Percentiles rank a stretch among this genome's conserved stretches.
These are phyloP conservation scores for Panopea generosa DNA, from an alignment of 2,888 invertebrate genomes.

Conservation along the genomic window DNA sequence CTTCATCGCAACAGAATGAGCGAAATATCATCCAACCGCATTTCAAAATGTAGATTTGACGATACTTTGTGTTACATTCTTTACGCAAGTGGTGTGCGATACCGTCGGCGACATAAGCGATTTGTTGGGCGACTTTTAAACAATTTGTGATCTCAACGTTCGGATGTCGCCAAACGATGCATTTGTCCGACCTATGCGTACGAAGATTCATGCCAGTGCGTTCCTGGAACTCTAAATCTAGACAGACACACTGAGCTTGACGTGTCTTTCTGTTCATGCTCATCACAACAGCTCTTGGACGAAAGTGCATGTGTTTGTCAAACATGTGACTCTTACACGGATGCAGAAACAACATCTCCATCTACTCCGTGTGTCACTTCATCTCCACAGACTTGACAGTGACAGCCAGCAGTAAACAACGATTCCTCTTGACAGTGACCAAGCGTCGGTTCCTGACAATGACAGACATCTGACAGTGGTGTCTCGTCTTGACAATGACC, in stretches of 20 bases:
- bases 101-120: slow-evolving; percentile 7
- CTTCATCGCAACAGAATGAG: slow-evolving; percentile 8
- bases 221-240: background rate
- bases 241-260: slow-evolving; percentile 1
- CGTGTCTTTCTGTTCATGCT: slow-evolving; percentile 22
- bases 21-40: slow-evolving; percentile 32
- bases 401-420: slow-evolving; percentile 13
- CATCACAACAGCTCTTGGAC: background rate
- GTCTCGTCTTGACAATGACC: slow-evolving; percentile 28
- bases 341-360: background rate
- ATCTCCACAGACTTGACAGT: slow-evolving; percentile 18
- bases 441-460: slow-evolving; percentile 22
- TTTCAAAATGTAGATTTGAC: slow-evolving; percentile 28
- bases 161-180: slow-evolving; percentile 11
- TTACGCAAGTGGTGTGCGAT: slow-evolving; percentile 19
- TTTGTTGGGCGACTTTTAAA: slow-evolving; percentile 11
- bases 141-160: background rate
- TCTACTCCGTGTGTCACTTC: background rate
- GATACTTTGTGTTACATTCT: slow-evolving; percentile 30
- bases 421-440: slow-evolving; percentile 25
- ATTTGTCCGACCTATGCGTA: slow-evolving; percentile 26
- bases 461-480: slow-evolving; percentile 11
- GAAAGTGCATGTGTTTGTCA: slow-evolving; percentile 13
- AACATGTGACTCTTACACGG: background rate
- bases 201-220: slow-evolving; percentile 13